Evolutionary conservation across 37 sponge, comb jelly and placozoan genomes (phyloP), one percentile per base, ranked within the genome.

Genomic region (Spongia lamella): DNA sequence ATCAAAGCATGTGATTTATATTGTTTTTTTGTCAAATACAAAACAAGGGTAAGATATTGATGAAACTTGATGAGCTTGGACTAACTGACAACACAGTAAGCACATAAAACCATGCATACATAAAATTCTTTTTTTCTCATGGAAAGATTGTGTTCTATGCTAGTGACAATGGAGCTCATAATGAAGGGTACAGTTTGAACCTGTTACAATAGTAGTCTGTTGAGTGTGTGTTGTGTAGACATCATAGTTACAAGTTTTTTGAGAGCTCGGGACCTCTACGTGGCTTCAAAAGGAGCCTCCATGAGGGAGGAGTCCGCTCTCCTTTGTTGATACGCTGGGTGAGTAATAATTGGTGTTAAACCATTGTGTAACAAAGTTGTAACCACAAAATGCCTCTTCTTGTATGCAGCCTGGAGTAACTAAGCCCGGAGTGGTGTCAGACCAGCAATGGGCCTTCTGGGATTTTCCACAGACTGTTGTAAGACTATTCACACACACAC

Each of bases 91-190:
- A 71, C 39, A 77, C 78, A 30, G 32, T 69, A 22, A 21, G 53
- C 51, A 7, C 1, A 22, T 22, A n/a, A 35, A 1, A 1, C 36
- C 47, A 43, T 43, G 5, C 47, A 13, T 43, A 43, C 47, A 5
- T 43, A 9, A 2, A 39, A 6, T n/a, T 2, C 38, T 66, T 9
- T 11, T 50, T 30, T 32, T 50, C 50, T 21, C 22, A 9, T 63
- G 3, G 20, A 40, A 16, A 69, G 69, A 69, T 79, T 26, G 80
- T 79, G 17, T 79, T 79, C 56, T 79, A 49, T 68, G 80, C 80
- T 24, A 79, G 80, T 37, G 80, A 79, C 70, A 79, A 79, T 68
- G 80, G 80, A n/a, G 80, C 80, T n/a, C 80, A 79, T 30, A 79
- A 68, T 32, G 69, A 79, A 56, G 80, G 80, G 61, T 56, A 17